Evolutionary conservation across 2,888 invertebrate species (phyloP).

Genomic region (Calliphora vomitoria): DNA sequence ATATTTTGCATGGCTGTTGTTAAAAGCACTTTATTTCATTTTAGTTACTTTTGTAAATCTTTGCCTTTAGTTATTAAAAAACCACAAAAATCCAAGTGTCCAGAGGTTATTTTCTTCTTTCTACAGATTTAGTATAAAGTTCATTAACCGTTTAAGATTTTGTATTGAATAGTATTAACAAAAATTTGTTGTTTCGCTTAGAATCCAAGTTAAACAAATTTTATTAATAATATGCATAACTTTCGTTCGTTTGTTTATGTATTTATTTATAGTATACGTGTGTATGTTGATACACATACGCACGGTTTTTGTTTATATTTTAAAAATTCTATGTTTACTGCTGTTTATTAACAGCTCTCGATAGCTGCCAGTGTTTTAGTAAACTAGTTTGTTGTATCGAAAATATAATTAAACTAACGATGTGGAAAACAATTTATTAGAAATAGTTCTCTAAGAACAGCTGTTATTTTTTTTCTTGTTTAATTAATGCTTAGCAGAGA

Average conservation of each 20-base stretch:
- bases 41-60: not conserved
- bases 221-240: slow-evolving; percentile 13
- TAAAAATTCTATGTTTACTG: not conserved
- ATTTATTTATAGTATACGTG: not conserved
- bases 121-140: slow-evolving; percentile 28
- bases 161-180: not conserved
- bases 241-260: slow-evolving; percentile 6
- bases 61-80: not conserved
- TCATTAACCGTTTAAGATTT: slow-evolving; percentile 59
- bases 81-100: not conserved
- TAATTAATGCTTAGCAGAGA: not conserved
- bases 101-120: slow-evolving; percentile 32
- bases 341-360: not conserved
- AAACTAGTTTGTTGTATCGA: slow-evolving; percentile 14
- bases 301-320: slow-evolving; percentile 22
- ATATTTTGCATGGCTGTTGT: slow-evolving; percentile 46
- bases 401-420: slow-evolving; percentile 12
- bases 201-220: not conserved
- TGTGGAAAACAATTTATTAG: not conserved
- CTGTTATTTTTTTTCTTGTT: not conserved
- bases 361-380: not conserved
- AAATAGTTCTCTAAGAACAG: not conserved
- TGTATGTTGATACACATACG: not conserved
- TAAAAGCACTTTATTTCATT: not conserved
- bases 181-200: slow-evolving; percentile 12